A percentile compares a stretch with the other conserved stretches of the same genome.
phyloP scores from a whole-genome alignment of 1,140 invertebrate species.

The Bradysia coprophila region DNA sequence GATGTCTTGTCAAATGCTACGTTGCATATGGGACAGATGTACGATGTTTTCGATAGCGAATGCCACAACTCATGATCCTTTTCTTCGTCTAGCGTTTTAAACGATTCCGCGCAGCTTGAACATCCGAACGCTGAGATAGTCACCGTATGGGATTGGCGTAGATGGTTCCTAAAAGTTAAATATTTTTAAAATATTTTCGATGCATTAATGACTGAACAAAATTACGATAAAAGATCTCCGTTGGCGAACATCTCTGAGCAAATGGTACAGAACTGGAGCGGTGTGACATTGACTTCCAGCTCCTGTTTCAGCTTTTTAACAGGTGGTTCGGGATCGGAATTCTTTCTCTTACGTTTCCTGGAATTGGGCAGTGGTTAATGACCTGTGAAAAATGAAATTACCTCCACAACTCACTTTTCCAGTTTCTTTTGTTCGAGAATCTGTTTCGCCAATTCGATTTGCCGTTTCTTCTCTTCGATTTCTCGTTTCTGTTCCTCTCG shows the following conservation, averaged over 20 bases:
- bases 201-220: not conserved
- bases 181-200: not conserved
- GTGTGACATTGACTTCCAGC: no score
- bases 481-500: not conserved
- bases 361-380: not conserved
- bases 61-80: conserved; percentile 21
- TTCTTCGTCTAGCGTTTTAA: conserved; percentile 14
- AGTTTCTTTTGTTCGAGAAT: not conserved
- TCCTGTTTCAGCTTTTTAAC: not conserved
- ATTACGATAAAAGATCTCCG: no score
- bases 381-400: not conserved
- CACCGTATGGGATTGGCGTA: conserved; percentile 10
- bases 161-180: conserved; percentile 12
- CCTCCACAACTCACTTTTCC: not conserved
- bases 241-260: no score
- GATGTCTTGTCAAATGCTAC: not conserved
- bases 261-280: no score
- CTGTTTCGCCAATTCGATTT: no score
- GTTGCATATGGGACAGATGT: conserved; percentile 9
- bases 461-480: no score
- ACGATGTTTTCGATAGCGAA: conserved; percentile 19
- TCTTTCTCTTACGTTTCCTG: not conserved
- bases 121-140: conserved; percentile 14
- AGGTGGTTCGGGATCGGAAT: not conserved
- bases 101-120: conserved; percentile 16